These are phyloP conservation scores for Onthophagus taurus DNA, from an alignment of 1,140 invertebrate genomes.

Conservation along the genomic window DNA sequence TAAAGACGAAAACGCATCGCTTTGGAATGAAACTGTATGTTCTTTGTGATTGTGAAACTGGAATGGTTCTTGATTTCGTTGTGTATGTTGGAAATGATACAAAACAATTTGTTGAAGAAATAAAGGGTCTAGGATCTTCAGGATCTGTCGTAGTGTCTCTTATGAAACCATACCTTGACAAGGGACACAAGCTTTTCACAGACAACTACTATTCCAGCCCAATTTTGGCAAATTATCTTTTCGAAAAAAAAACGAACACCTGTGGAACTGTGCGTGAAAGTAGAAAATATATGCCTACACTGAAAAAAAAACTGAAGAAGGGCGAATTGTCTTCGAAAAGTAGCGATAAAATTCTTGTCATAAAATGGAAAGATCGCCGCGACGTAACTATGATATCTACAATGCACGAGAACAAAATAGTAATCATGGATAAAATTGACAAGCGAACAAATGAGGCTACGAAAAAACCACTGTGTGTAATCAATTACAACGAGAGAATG, in stretches of 20 bases:
- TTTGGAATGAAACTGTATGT: slow-evolving; percentile 32
- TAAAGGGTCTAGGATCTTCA: slow-evolving; percentile 22
- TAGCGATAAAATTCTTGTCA: background rate
- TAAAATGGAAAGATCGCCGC: slow-evolving; percentile 6
- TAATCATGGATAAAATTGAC: slow-evolving; percentile 5
- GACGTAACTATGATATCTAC: slow-evolving; percentile 6
- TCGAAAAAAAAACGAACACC: slow-evolving; percentile 14
- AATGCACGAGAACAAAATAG: slow-evolving; percentile 2
- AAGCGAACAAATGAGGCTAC: background rate
- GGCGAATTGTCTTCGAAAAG: background rate
- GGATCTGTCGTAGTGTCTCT: slow-evolving; percentile 25
- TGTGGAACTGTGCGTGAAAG: too few relatives aligned
- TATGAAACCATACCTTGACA: slow-evolving; percentile 25
- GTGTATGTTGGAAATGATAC: slow-evolving; percentile 28
- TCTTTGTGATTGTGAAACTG: slow-evolving; percentile 25
- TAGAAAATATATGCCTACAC: slow-evolving; percentile 8
- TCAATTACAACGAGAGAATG: too few relatives aligned
- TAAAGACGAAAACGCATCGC: too few relatives aligned
- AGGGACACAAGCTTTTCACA: slow-evolving; percentile 18
- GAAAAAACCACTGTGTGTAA: too few relatives aligned
- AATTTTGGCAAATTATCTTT: slow-evolving; percentile 13
- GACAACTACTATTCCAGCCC: slow-evolving; percentile 20
- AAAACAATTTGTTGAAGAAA: slow-evolving; percentile 10
- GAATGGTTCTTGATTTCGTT: slow-evolving; percentile 32
- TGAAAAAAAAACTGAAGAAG: background rate